Percentiles rank a stretch among this genome's conserved stretches.
Conservation (phyloP, 2,113 vertebrate species). For the Pelecanoides urinatrix region DNA sequence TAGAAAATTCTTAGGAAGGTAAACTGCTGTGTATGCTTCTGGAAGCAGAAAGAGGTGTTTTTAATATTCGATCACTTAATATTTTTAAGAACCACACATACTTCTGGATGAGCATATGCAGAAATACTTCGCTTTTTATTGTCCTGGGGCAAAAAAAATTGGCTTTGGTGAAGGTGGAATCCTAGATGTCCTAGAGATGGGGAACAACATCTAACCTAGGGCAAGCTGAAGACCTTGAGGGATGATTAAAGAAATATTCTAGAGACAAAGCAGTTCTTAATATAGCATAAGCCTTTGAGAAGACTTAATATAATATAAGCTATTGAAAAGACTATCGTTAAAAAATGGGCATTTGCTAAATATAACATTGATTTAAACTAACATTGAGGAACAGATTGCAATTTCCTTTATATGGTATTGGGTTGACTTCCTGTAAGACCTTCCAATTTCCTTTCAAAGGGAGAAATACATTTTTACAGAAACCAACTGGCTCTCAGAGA, state of each 20-base stretch:
- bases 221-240: constrained; percentile 36
- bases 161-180: constrained; percentile 13
- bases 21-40: constrained; percentile 41
- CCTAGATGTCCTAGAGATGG: constrained; percentile 34
- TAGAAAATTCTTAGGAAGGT: constrained; percentile 52
- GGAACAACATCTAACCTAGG: background rate
- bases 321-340: constrained; percentile 35
- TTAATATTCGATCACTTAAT: constrained; percentile 7
- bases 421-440: constrained; percentile 63
- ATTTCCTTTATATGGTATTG: constrained; percentile 32
- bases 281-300: constrained; percentile 50
- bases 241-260: constrained; percentile 47
- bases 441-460: constrained; percentile 59
- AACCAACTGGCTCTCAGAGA: constrained; percentile 22
- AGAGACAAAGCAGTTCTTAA: constrained; percentile 56
- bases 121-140: constrained; percentile 38
- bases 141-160: constrained; percentile 20
- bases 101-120: constrained; percentile 4
- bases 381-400: constrained; percentile 61
- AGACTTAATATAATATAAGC: constrained; percentile 40
- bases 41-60: constrained; percentile 38
- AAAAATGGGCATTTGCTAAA: constrained; percentile 52
- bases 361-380: constrained; percentile 56
- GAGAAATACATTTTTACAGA: constrained; percentile 56
- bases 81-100: constrained; percentile 5